A percentile compares a stretch with the other conserved stretches of the same genome.
Conservation (phyloP, 2,797 vertebrate species). For the Neopelma chrysocephalum region DNA sequence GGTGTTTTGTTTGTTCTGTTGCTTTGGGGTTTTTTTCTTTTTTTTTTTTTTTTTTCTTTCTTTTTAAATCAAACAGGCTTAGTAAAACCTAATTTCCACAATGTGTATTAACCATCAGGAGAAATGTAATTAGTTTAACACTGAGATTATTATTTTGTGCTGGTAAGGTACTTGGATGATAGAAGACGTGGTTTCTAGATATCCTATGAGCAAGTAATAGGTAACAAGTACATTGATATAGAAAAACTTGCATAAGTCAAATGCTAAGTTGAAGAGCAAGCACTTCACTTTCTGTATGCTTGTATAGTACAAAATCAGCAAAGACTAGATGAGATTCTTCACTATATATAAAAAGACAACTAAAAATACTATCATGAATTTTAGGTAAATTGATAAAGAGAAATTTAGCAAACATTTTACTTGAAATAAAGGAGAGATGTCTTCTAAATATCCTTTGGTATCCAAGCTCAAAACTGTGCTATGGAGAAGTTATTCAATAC, state of each 20-base stretch:
- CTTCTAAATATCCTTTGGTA: constrained; percentile 41
- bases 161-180: background rate
- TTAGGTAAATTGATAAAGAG: background rate
- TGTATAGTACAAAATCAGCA: background rate
- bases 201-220: background rate
- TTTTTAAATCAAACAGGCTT: background rate
- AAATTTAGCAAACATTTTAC: background rate
- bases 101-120: background rate
- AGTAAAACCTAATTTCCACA: background rate
- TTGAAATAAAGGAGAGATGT: background rate
- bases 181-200: background rate
- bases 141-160: background rate
- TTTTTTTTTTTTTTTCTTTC: background rate
- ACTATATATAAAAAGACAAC: background rate
- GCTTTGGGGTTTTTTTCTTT: accelerated
- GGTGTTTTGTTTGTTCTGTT: background rate
- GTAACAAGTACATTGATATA: background rate
- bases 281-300: background rate
- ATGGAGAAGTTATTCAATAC: background rate
- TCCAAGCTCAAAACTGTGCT: background rate
- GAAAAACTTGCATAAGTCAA: background rate
- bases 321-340: background rate
- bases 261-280: background rate
- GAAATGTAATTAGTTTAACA: background rate
- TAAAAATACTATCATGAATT: background rate